Evolutionary conservation across 2,113 vertebrate genomes (phyloP).

Genomic region (Elanus axillaris): DNA sequence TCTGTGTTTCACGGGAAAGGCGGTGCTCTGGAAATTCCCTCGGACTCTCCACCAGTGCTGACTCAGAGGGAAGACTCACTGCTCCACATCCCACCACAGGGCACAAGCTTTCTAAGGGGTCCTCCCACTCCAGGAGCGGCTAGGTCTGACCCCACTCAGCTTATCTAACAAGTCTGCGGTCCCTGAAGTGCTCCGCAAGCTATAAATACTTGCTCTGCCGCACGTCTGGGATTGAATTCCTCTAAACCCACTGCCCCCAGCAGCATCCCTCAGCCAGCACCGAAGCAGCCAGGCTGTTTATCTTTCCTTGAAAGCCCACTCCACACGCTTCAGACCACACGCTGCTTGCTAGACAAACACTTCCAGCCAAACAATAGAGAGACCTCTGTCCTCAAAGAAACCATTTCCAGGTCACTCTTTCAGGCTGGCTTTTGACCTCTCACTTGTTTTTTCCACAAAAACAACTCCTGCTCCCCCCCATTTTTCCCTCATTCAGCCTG

Average conservation of each 20-base stretch:
- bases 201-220: constrained; percentile 36
- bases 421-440: constrained; percentile 60
- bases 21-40: constrained; percentile 44
- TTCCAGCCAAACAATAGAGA: constrained; percentile 62
- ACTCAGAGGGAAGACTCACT: constrained; percentile 33
- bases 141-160: constrained; percentile 5
- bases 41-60: constrained; percentile 19
- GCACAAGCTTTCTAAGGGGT: neutral
- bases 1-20: neutral
- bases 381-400: constrained; percentile 67
- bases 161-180: constrained; percentile 1
- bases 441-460: constrained; percentile 73
- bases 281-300: neutral
- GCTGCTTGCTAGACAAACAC: constrained; percentile 35
- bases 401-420: constrained; percentile 66
- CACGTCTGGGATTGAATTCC: neutral
- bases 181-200: neutral
- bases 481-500: constrained; percentile 26
- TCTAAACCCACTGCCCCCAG: constrained; percentile 6
- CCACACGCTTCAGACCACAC: constrained; percentile 50
- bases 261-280: constrained; percentile 18
- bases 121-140: neutral
- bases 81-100: neutral
- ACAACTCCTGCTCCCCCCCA: constrained; percentile 57
- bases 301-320: constrained; percentile 74